Percentiles rank a stretch among this genome's conserved stretches.
Evolutionary conservation across 2,888 invertebrate species (phyloP).

Genomic region (Luperina nickerlii): DNA sequence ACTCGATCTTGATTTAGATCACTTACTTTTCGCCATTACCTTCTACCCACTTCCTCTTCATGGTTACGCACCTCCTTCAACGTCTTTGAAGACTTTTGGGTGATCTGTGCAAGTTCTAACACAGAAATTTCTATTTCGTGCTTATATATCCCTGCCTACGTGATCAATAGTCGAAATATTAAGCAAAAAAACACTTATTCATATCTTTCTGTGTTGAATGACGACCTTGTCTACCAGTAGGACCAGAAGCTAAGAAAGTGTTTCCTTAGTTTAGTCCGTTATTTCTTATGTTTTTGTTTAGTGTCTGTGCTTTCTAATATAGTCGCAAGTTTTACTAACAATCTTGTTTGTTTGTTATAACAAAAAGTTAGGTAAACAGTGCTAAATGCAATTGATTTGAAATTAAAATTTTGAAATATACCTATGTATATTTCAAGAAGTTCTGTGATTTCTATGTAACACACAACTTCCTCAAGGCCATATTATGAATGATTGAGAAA

Average conservation of each 20-base stretch:
- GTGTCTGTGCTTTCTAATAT: too few species aligned
- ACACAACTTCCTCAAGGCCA: conserved; percentile 40
- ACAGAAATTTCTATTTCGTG: background rate
- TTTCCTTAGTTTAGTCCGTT: background rate
- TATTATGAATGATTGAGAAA: conserved; percentile 17
- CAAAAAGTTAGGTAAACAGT: conserved; percentile 1
- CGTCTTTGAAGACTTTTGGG: background rate
- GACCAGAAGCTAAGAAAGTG: background rate
- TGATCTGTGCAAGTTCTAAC: background rate
- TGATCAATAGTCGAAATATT: background rate
- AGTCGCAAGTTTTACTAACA: too few species aligned
- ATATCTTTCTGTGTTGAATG: background rate
- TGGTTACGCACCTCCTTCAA: background rate
- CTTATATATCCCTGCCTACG: background rate
- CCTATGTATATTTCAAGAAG: background rate
- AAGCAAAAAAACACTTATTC: background rate
- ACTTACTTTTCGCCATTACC: too few species aligned
- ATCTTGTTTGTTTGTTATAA: background rate
- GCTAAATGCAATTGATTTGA: background rate
- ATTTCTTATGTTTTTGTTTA: too few species aligned
- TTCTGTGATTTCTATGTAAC: background rate
- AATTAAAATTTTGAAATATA: too few species aligned
- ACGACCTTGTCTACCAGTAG: background rate
- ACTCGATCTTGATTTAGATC: background rate
- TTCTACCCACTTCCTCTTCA: background rate